These are phyloP conservation scores for Dendrolimus kikuchii DNA, from an alignment of 1,140 invertebrate genomes.

Conservation along the genomic window DNA sequence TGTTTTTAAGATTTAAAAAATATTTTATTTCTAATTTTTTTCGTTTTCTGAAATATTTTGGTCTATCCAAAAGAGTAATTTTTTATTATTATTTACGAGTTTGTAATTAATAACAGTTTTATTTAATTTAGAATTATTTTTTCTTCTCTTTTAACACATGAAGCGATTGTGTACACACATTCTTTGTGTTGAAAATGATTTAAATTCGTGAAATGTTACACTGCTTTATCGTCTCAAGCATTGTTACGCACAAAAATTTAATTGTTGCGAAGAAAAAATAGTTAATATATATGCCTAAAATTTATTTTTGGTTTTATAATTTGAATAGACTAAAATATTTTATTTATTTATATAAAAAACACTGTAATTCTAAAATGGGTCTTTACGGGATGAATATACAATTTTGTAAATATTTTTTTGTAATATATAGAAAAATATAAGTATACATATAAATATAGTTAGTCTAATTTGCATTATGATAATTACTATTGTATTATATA, in stretches of 20 bases:
- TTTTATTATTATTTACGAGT: conserved; percentile 3
- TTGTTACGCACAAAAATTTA: too few species aligned
- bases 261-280: too few species aligned
- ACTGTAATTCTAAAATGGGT: conserved; percentile 34
- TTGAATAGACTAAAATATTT: conserved; percentile 23
- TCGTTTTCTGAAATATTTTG: conserved; percentile 24
- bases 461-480: conserved; percentile 63
- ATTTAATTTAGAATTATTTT: conserved; percentile 6
- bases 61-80: conserved; percentile 21
- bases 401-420: conserved; percentile 62
- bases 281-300: too few species aligned
- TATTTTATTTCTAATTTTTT: conserved; percentile 33
- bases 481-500: conserved; percentile 49
- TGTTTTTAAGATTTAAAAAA: conserved; percentile 28
- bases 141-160: conserved; percentile 7
- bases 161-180: too few species aligned
- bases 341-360: conserved; percentile 6
- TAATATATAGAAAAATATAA: conserved; percentile 62
- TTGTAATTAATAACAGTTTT: conserved; percentile 6
- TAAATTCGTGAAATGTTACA: too few species aligned
- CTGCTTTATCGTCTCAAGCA: too few species aligned
- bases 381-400: conserved; percentile 47
- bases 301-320: background rate
- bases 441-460: conserved; percentile 64
- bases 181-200: too few species aligned